A percentile compares a stretch with the other conserved stretches of the same genome.
phyloP scores from a whole-genome alignment of 2,888 invertebrate species.

The Parnassius apollo region DNA sequence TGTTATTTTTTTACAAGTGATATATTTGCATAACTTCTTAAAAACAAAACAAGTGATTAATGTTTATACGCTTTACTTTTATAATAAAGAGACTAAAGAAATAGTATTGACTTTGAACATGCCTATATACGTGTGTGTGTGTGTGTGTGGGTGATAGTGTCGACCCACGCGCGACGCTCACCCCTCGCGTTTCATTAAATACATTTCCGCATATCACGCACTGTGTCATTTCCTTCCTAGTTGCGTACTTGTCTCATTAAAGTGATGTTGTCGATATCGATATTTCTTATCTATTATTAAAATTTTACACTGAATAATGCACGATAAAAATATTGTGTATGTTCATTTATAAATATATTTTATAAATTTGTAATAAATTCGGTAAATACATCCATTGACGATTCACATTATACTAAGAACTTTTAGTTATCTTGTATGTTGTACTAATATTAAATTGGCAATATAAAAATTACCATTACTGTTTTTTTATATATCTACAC shows the following conservation, averaged over 20 bases:
- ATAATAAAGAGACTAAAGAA: not conserved
- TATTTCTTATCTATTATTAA: not conserved
- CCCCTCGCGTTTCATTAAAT: constrained; percentile 80
- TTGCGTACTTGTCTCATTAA: constrained; percentile 35
- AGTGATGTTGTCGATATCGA: constrained; percentile 43
- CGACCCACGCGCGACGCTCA: constrained; percentile 58
- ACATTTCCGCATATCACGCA: constrained; percentile 81
- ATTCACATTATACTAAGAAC: too few species aligned
- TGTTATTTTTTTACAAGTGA: too few species aligned
- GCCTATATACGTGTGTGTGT: constrained; percentile 4
- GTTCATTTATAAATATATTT: not conserved
- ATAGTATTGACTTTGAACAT: constrained; percentile 8
- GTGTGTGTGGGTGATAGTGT: constrained; percentile 39
- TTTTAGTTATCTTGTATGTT: too few species aligned
- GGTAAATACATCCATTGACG: too few species aligned
- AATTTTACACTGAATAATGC: too few species aligned
- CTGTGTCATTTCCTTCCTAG: constrained; percentile 78
- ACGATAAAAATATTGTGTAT: not conserved
- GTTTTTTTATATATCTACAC: too few species aligned
- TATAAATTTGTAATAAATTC: too few species aligned
- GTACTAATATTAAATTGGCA: too few species aligned
- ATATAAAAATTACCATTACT: too few species aligned
- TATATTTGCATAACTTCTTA: too few species aligned
- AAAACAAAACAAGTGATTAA: too few species aligned
- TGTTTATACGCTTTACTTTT: constrained; percentile 4